Percentiles rank a stretch among this genome's conserved stretches.
These are phyloP conservation scores for Microtus montanus DNA, from an alignment of 2,113 vertebrate genomes.

Conservation along the genomic window DNA sequence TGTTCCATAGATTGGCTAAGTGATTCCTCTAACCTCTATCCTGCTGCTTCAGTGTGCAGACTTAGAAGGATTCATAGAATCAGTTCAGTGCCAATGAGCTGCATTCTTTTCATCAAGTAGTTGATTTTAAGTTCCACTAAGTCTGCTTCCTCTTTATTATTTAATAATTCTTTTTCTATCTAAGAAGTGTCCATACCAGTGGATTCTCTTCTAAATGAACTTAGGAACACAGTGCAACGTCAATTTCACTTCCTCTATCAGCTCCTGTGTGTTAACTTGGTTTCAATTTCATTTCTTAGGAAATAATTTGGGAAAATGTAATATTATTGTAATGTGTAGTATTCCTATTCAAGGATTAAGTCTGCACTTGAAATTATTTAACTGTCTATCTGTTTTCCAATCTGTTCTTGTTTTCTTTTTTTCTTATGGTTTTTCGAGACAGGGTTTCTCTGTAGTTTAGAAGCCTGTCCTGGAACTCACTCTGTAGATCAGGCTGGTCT, in stretches of 20 bases:
- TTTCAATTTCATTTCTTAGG: constrained; percentile 38
- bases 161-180: neutral
- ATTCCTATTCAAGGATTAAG: neutral
- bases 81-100: neutral
- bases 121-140: neutral
- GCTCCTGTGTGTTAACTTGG: neutral
- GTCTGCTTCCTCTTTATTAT: neutral
- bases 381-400: neutral
- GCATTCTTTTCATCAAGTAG: neutral
- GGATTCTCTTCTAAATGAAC: neutral
- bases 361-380: neutral
- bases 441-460: too few species aligned
- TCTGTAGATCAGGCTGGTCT: too few species aligned
- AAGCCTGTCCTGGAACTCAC: too few species aligned
- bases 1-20: neutral
- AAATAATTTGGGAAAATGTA: constrained; percentile 36
- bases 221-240: neutral
- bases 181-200: neutral
- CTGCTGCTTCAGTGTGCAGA: neutral
- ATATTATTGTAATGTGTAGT: neutral
- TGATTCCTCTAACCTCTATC: neutral
- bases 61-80: neutral
- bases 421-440: neutral
- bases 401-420: neutral
- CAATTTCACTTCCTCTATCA: neutral